These are phyloP conservation scores for Neoitamus cyanurus DNA, from an alignment of 2,888 invertebrate genomes.

Conservation along the genomic window DNA sequence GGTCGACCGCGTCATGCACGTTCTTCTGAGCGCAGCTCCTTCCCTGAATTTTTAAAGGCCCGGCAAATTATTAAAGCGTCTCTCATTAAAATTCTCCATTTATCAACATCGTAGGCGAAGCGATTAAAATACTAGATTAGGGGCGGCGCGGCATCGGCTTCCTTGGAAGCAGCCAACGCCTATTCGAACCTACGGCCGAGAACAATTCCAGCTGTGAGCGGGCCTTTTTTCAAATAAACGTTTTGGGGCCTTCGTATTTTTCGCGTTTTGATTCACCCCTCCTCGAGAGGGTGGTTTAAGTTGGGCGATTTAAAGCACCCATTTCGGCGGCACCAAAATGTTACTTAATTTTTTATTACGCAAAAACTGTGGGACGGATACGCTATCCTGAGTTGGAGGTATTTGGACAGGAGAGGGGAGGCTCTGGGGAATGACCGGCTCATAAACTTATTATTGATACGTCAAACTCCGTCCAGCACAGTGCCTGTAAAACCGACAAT, in stretches of 20 bases:
- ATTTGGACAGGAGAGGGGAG: background rate
- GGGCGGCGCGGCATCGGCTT: background rate
- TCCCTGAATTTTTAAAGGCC: conserved; percentile 15
- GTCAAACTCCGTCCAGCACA: background rate
- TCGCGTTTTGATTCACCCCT: background rate
- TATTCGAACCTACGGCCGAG: background rate
- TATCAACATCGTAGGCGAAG: background rate
- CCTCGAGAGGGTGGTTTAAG: background rate
- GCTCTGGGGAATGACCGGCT: background rate
- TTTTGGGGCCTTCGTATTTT: background rate
- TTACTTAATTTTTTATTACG: background rate
- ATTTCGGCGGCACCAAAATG: background rate
- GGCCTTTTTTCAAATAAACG: background rate
- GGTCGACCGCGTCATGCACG: background rate
- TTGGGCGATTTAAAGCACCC: background rate
- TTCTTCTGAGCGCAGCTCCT: background rate
- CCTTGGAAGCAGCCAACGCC: background rate
- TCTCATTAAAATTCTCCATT: conserved; percentile 27
- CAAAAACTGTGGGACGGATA: background rate
- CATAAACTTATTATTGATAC: background rate
- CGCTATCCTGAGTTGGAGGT: background rate
- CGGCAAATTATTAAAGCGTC: background rate
- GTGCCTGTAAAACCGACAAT: background rate
- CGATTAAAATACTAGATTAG: background rate
- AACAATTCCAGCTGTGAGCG: background rate